Percentiles rank a stretch among this genome's conserved stretches.
Evolutionary conservation across 2,113 vertebrate species (phyloP).

Genomic region (Pelecanus crispus): DNA sequence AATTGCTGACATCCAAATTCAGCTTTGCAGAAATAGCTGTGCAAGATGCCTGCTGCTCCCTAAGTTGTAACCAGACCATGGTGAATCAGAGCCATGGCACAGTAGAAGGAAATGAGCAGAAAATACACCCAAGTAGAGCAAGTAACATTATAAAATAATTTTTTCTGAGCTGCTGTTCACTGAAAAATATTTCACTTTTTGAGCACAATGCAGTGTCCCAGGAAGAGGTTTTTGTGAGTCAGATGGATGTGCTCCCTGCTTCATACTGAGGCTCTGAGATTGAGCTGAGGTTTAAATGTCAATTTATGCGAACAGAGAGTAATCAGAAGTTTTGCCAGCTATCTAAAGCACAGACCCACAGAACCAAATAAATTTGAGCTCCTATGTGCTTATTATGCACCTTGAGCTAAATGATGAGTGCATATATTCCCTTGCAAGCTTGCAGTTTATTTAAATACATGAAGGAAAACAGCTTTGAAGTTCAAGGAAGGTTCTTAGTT

Average conservation of each 20-base stretch:
- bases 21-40: not conserved
- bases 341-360: not conserved
- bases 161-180: not conserved
- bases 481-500: not conserved
- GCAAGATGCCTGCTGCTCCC: not conserved
- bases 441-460: not conserved
- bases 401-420: not conserved
- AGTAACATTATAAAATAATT: not conserved
- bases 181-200: not conserved
- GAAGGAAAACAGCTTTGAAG: not conserved
- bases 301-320: not conserved
- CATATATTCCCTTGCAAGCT: not conserved
- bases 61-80: rapidly evolving
- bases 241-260: not conserved
- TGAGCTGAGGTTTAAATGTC: not conserved
- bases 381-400: not conserved
- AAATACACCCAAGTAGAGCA: not conserved
- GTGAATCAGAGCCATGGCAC: not conserved
- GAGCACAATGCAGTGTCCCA: not conserved
- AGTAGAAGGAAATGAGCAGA: not conserved
- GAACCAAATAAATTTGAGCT: not conserved
- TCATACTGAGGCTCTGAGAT: not conserved
- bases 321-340: not conserved
- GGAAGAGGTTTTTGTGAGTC: not conserved
- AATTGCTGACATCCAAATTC: not conserved